Evolutionary conservation across 2,888 invertebrate genomes (phyloP), one percentile per base, ranked within the genome.

Genomic region (Crematogaster levior): DNA sequence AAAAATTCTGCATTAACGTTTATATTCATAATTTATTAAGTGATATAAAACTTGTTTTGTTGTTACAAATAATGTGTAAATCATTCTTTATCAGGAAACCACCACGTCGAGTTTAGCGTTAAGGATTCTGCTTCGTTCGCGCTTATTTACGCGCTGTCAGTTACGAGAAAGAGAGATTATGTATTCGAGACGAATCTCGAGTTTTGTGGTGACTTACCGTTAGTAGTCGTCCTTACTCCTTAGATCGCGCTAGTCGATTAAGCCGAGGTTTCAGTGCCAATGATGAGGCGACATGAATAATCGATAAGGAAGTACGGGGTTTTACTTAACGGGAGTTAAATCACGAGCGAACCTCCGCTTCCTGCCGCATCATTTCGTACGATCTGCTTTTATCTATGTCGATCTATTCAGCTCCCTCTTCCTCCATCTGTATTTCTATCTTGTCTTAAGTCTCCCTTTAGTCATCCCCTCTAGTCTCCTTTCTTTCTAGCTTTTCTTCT

Each of bases 331-430:
- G 89, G 90, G 85, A 91, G 90, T 91, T 92, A 90, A 91, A 91
- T 91, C 91, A 91, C 89, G 90, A 88, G 91, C 90, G 91, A 91
- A 91, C 90, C 91, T 90, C 75, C 77, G 84, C 88, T 91, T 91
- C 92, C 91, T 89, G 91, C 73, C 43, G 48, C 81, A 83, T 86
- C 89, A 81, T 88, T 88, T 88, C 87, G 61, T 86, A 77, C 81
- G 81, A 73, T 80, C 83, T 77, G 58, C 53, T 37, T 37, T 53
- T 70, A 46, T 43, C 79, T 68, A 53, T 68, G 40, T 43, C n/a
- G 15, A 60, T 30, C 27, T 46, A 48, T 34, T 46, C 21, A 40
- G 7, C 75, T 74, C 60, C 43, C 15, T 37, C 40, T 7, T 53
- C 27, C n/a, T 60, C n/a, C 56, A 65, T 75, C 74, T 63, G 34